Conservation (phyloP, 2,888 invertebrate species). For the Andrena praecox region DNA sequence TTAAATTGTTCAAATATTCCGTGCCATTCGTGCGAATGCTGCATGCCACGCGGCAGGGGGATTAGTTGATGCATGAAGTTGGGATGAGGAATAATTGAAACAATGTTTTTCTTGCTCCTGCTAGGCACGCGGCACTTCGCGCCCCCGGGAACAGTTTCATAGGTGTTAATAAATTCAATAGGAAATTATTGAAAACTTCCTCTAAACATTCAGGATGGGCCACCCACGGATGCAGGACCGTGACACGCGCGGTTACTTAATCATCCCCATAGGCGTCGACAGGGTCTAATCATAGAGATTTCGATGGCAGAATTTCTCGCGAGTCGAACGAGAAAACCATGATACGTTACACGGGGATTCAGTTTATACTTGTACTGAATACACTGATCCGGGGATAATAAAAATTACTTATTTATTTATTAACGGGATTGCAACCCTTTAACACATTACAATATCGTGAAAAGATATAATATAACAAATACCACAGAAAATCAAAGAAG, state of each 20-base stretch:
- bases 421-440: too few species aligned
- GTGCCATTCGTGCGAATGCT: neutral
- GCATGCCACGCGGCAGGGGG: neutral
- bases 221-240: constrained; percentile 52
- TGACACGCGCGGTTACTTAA: constrained; percentile 61
- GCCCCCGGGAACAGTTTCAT: constrained; percentile 17
- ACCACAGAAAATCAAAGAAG: too few species aligned
- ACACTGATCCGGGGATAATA: neutral
- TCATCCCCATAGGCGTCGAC: constrained; percentile 46
- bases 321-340: too few species aligned
- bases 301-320: constrained; percentile 3
- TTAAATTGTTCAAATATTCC: neutral
- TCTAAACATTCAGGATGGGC: constrained; percentile 48
- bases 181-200: constrained; percentile 66
- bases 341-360: neutral
- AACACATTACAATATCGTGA: too few species aligned
- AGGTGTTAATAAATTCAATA: constrained; percentile 62
- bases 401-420: too few species aligned
- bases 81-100: neutral
- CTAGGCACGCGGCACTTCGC: neutral
- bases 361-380: neutral
- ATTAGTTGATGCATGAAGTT: neutral
- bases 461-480: too few species aligned
- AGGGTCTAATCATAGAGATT: constrained; percentile 8
- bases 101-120: constrained; percentile 27